A percentile compares a stretch with the other conserved stretches of the same genome.
Evolutionary conservation across 1,140 invertebrate genomes (phyloP).

Genomic region (Drosophila kurseongensis): DNA sequence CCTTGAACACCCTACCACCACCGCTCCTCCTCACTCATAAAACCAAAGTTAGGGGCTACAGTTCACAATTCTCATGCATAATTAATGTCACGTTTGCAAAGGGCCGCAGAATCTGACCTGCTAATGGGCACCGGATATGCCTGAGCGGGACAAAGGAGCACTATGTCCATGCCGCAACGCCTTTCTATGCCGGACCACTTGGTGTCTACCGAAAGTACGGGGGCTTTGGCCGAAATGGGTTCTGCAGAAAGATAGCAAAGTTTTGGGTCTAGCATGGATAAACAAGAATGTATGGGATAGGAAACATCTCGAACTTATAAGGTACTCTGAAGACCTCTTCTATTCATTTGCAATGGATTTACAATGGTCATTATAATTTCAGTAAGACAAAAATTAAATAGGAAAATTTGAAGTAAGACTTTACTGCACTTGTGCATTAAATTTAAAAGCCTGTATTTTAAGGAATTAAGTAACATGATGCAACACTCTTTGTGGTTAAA

Average conservation of each 20-base stretch:
- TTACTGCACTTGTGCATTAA: too few species aligned
- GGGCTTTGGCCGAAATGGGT: conserved; percentile 86
- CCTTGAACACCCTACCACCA: neutral
- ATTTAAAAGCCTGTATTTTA: too few species aligned
- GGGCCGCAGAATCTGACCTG: conserved; percentile 85
- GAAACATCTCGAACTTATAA: too few species aligned
- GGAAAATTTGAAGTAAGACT: too few species aligned
- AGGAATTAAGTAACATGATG: too few species aligned
- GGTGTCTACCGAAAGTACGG: conserved; percentile 85
- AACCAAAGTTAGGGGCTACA: conserved; percentile 35
- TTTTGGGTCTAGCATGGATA: neutral
- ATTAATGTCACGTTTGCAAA: conserved; percentile 44
- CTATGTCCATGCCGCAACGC: conserved; percentile 84
- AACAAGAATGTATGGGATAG: neutral
- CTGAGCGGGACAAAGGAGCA: conserved; percentile 88
- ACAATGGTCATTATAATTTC: too few species aligned
- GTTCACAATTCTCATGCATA: conserved; percentile 61
- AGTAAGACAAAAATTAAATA: too few species aligned
- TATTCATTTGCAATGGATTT: too few species aligned
- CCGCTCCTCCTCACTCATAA: neutral
- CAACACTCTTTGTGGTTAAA: too few species aligned
- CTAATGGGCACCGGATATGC: conserved; percentile 88
- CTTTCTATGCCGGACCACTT: conserved; percentile 86
- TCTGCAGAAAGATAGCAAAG: conserved; percentile 84
- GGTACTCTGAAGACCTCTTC: too few species aligned